phyloP scores from a whole-genome alignment of 2,797 vertebrate species.

The Oreochromis mossambicus region DNA sequence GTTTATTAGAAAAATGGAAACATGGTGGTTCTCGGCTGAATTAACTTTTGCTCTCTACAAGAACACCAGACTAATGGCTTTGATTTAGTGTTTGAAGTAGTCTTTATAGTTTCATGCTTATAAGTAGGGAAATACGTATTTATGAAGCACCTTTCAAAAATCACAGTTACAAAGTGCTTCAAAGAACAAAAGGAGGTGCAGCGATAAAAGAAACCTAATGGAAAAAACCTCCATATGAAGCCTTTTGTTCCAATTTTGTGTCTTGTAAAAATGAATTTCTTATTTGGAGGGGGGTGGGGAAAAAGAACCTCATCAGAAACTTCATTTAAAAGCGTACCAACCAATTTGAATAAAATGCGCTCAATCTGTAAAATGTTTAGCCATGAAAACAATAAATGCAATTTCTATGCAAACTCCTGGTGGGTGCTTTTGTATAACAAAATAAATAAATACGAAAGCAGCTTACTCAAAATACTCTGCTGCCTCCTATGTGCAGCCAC shows the following conservation, averaged over 20 bases:
- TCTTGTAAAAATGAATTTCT: conserved; percentile 21
- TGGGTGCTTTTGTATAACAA: neutral
- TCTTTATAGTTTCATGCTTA: conserved; percentile 19
- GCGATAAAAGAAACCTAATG: conserved; percentile 30
- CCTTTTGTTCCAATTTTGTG: conserved; percentile 20
- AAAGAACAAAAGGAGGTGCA: conserved; percentile 10
- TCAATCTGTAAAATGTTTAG: conserved; percentile 10
- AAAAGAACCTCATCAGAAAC: neutral
- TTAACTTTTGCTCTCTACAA: conserved; percentile 45
- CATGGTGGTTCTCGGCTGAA: conserved; percentile 23
- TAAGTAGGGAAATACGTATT: conserved; percentile 28
- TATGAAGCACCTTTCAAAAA: conserved; percentile 28
- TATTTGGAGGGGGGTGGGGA: neutral
- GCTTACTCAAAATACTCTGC: neutral
- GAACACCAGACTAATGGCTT: conserved; percentile 53
- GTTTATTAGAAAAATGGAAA: conserved; percentile 53
- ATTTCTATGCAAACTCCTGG: conserved; percentile 36
- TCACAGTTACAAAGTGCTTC: conserved; percentile 11
- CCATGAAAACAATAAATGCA: neutral
- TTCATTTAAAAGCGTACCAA: conserved; percentile 2
- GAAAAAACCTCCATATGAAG: conserved; percentile 8
- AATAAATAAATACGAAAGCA: neutral
- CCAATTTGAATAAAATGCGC: conserved; percentile 30
- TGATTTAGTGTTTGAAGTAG: conserved; percentile 44
- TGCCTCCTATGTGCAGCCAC: neutral